These are phyloP conservation scores for Seira musarum DNA, from an alignment of 2,888 invertebrate genomes.

Conservation along the genomic window DNA sequence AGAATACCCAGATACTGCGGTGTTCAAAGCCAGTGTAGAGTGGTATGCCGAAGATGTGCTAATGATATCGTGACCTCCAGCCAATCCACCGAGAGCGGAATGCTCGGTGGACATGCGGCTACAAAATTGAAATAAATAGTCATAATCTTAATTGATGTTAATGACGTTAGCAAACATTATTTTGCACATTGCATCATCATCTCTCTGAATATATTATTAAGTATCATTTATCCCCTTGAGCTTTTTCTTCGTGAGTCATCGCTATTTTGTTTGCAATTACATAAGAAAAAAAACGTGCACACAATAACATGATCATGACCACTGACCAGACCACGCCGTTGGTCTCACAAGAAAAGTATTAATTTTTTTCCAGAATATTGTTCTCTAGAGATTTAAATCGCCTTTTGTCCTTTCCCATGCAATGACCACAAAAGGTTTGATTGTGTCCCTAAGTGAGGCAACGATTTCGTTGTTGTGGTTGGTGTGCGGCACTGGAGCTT, in stretches of 20 bases:
- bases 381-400: no score
- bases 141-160: constrained; percentile 1
- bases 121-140: not conserved
- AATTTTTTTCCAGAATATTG: no score
- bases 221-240: not conserved
- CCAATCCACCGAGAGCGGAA: not conserved
- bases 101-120: constrained; percentile 51
- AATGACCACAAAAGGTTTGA: no score
- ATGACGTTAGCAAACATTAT: not conserved
- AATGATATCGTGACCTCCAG: constrained; percentile 40
- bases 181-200: constrained; percentile 16
- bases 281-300: no score
- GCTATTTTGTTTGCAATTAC: no score
- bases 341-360: no score
- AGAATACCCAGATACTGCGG: no score
- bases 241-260: not conserved
- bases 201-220: not conserved
- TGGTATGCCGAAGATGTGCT: constrained; percentile 29
- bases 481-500: not conserved
- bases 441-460: not conserved
- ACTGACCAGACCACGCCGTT: no score
- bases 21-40: constrained; percentile 29
- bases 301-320: no score
- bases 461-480: not conserved
- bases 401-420: no score